These are phyloP conservation scores for Scaptomyza caliginosa DNA, from an alignment of 2,888 invertebrate species.

Conservation along the genomic window DNA sequence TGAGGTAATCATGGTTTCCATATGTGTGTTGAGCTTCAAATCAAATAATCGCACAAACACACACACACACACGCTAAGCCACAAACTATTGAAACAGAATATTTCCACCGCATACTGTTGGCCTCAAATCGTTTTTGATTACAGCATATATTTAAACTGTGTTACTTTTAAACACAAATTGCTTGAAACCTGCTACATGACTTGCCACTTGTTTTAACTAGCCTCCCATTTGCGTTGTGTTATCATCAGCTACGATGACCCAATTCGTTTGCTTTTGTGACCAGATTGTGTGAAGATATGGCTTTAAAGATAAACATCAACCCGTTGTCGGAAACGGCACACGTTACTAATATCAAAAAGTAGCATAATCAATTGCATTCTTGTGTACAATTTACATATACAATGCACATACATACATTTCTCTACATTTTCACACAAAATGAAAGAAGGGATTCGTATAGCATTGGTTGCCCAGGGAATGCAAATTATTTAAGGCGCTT, in stretches of 20 bases:
- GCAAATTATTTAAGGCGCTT: constrained; percentile 51
- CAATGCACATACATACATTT: constrained; percentile 1
- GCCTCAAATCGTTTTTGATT: constrained; percentile 19
- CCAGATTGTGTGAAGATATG: constrained; percentile 57
- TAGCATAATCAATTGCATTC: constrained; percentile 54
- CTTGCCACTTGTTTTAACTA: neutral
- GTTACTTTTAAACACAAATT: constrained; percentile 20
- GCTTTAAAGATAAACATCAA: constrained; percentile 28
- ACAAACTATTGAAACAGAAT: constrained; percentile 36
- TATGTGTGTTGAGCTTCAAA: constrained; percentile 43
- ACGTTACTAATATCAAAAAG: constrained; percentile 24
- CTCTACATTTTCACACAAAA: too few relatives aligned
- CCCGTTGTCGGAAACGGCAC: neutral
- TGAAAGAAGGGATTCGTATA: neutral
- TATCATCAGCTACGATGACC: constrained; percentile 64
- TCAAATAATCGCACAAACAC: constrained; percentile 43
- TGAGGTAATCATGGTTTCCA: constrained; percentile 69
- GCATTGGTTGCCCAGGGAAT: constrained; percentile 40
- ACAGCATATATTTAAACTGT: constrained; percentile 31
- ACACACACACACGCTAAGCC: constrained; percentile 1
- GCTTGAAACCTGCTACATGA: constrained; percentile 33
- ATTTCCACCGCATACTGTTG: constrained; percentile 28
- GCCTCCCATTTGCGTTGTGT: constrained; percentile 12
- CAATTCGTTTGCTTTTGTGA: constrained; percentile 57
- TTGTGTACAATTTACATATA: constrained; percentile 13